Percentiles rank a stretch among this genome's conserved stretches.
phyloP scores from a whole-genome alignment of 1,140 invertebrate genomes.

The Calliphora vicina region DNA sequence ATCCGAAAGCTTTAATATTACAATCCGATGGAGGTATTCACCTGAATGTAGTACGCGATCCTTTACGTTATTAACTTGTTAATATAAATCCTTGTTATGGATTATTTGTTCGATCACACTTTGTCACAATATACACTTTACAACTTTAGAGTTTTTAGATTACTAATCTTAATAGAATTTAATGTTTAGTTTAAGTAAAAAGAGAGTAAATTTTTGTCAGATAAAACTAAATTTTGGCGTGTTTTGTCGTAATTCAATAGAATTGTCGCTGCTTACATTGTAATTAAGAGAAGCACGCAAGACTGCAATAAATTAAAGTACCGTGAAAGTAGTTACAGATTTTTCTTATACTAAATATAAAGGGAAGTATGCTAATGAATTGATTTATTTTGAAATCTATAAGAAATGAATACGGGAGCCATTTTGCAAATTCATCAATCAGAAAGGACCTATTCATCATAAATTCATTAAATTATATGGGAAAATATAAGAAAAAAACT shows the following conservation, averaged over 20 bases:
- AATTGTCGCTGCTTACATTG: not conserved
- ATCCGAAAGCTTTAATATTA: slow-evolving; percentile 54
- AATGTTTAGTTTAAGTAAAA: not conserved
- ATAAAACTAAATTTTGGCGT: not conserved
- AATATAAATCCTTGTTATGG: not conserved
- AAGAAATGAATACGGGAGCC: too few relatives aligned
- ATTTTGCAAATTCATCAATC: too few relatives aligned
- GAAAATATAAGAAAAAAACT: too few relatives aligned
- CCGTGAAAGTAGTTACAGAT: not conserved
- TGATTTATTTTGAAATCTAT: too few relatives aligned
- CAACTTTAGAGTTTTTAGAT: not conserved
- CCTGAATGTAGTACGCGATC: slow-evolving; percentile 53
- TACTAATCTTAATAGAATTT: not conserved
- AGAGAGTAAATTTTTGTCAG: not conserved
- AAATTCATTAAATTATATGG: too few relatives aligned
- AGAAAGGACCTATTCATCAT: too few relatives aligned
- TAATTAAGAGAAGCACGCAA: not conserved
- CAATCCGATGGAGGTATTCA: slow-evolving; percentile 55
- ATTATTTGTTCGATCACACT: too few relatives aligned
- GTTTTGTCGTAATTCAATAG: not conserved
- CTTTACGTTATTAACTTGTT: slow-evolving; percentile 45
- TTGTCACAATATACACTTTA: not conserved
- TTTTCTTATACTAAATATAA: not conserved
- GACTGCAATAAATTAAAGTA: not conserved
- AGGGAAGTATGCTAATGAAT: not conserved